Evolutionary conservation across 2,888 invertebrate species (phyloP).

Genomic region (Scotopteryx bipunctaria): DNA sequence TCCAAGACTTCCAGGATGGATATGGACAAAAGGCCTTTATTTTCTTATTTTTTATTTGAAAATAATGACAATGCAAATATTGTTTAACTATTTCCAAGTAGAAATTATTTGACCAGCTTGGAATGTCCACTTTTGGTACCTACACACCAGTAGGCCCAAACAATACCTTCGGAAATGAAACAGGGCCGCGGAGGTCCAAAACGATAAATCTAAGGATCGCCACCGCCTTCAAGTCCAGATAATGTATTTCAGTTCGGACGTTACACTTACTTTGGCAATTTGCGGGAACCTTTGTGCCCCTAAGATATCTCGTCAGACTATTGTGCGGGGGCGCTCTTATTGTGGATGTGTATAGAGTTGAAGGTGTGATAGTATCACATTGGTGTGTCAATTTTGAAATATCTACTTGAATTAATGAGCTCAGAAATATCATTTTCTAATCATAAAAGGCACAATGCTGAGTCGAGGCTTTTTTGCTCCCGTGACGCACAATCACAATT

Average conservation of each 20-base stretch:
- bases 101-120: too few relatives aligned
- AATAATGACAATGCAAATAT: too few relatives aligned
- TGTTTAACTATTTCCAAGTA: too few relatives aligned
- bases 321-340: slow-evolving; percentile 65
- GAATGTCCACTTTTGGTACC: neutral
- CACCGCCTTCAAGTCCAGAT: slow-evolving; percentile 70
- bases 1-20: too few relatives aligned
- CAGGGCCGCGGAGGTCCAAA: slow-evolving; percentile 58
- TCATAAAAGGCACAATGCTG: too few relatives aligned
- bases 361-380: slow-evolving; percentile 33
- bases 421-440: too few relatives aligned
- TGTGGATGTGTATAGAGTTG: slow-evolving; percentile 44
- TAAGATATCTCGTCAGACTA: slow-evolving; percentile 81
- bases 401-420: too few relatives aligned
- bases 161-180: slow-evolving; percentile 64
- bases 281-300: slow-evolving; percentile 82
- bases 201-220: slow-evolving; percentile 72
- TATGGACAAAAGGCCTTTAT: too few relatives aligned
- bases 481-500: too few relatives aligned
- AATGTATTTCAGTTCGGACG: slow-evolving; percentile 82
- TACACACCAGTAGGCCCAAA: slow-evolving; percentile 21
- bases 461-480: too few relatives aligned
- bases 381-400: slow-evolving; percentile 3
- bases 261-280: slow-evolving; percentile 82
- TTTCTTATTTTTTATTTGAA: too few relatives aligned